These are phyloP conservation scores for Odocoileus virginianus DNA, from an alignment of 2,113 vertebrate genomes.

Conservation along the genomic window DNA sequence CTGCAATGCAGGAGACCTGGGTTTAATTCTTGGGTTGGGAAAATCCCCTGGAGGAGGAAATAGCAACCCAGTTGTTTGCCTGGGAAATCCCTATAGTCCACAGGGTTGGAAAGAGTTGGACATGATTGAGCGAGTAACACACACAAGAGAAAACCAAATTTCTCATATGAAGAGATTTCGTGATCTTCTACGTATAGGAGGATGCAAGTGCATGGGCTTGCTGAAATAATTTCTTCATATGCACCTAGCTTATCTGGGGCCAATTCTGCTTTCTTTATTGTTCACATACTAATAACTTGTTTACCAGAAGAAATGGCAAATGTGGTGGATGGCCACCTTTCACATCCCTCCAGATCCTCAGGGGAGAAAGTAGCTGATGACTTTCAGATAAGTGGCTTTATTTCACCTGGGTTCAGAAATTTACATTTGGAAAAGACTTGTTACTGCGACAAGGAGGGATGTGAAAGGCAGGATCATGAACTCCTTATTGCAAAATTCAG, in stretches of 20 bases:
- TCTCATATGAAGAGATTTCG: not conserved
- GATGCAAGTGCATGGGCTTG: not conserved
- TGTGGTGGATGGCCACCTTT: not conserved
- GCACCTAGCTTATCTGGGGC: not conserved
- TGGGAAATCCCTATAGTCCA: not conserved
- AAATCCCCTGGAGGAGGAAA: not conserved
- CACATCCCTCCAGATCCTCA: not conserved
- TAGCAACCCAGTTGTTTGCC: not conserved
- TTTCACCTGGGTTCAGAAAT: not conserved
- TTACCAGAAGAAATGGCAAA: not conserved
- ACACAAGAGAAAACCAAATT: not conserved
- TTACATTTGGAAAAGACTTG: not conserved
- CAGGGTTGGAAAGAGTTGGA: not conserved
- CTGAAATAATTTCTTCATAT: not conserved
- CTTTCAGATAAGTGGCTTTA: not conserved
- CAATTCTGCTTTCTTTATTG: not conserved
- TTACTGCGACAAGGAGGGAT: not conserved
- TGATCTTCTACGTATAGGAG: not conserved
- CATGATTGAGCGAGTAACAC: no score
- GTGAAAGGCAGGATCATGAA: not conserved
- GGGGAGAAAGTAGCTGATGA: not conserved
- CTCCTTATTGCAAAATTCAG: not conserved
- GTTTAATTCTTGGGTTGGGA: not conserved
- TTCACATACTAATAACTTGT: not conserved
- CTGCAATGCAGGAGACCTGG: not conserved